Percentiles rank a stretch among this genome's conserved stretches.
These are phyloP conservation scores for Luscinia luscinia DNA, from an alignment of 2,797 vertebrate species.

Conservation along the genomic window DNA sequence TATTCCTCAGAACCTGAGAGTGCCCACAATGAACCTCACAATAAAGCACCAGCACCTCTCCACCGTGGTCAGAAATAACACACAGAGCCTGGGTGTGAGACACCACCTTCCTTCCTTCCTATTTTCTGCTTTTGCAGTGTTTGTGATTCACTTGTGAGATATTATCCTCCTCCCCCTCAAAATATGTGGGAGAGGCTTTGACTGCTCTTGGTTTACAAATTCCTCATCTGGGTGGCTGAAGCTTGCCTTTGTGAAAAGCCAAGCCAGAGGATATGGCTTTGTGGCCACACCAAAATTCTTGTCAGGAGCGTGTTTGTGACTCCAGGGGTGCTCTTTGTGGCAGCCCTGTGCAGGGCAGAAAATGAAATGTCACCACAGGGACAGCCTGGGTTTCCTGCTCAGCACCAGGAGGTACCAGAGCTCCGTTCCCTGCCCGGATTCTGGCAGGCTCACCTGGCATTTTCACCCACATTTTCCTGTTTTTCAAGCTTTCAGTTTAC, in stretches of 20 bases:
- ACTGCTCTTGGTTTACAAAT: neutral
- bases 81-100: neutral
- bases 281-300: neutral
- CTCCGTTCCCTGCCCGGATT: rapidly evolving
- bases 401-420: neutral
- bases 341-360: neutral
- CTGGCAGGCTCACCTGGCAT: neutral
- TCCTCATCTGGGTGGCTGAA: neutral
- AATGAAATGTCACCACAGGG: neutral
- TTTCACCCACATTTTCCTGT: rapidly evolving
- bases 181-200: neutral
- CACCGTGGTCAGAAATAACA: neutral
- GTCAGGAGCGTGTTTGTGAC: neutral
- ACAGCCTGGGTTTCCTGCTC: neutral
- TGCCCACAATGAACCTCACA: neutral
- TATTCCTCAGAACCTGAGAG: neutral
- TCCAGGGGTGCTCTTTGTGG: neutral
- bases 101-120: neutral
- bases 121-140: neutral
- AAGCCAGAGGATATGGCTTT: neutral
- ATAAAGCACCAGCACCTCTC: neutral
- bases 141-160: constrained; percentile 7
- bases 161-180: constrained; percentile 9
- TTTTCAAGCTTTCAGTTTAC: neutral
- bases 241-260: neutral